Percentiles rank a stretch among this genome's conserved stretches.
These are phyloP conservation scores for Macrotrachela quadricornifera DNA, from an alignment of 1,140 invertebrate genomes.

Conservation along the genomic window DNA sequence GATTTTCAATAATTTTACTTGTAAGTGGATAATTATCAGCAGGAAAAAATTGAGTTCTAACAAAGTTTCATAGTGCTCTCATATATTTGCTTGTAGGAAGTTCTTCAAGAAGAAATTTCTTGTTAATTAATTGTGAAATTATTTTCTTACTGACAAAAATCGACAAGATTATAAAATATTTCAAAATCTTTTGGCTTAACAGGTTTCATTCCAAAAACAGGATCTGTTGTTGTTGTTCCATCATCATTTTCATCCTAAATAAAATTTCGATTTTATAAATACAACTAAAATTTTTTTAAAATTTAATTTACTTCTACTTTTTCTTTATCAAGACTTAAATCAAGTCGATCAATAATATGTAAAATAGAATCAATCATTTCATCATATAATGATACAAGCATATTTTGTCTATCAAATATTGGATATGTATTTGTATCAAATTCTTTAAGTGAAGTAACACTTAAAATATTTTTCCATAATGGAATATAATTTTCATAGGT, in stretches of 20 bases:
- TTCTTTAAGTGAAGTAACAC: slow-evolving; percentile 22
- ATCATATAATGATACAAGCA: slow-evolving; percentile 34
- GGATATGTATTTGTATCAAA: slow-evolving; percentile 16
- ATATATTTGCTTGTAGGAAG: too few species aligned
- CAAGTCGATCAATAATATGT: slow-evolving; percentile 36
- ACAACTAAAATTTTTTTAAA: too few species aligned
- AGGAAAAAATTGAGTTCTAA: too few species aligned
- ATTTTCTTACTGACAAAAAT: slow-evolving; percentile 34
- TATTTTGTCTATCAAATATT: slow-evolving; percentile 18
- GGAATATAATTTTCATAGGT: slow-evolving; percentile 25
- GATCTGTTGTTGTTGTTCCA: slow-evolving; percentile 18
- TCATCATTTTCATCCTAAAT: too few species aligned
- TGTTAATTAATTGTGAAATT: too few species aligned
- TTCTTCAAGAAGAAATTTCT: too few species aligned
- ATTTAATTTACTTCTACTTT: slow-evolving; percentile 8
- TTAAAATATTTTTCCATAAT: slow-evolving; percentile 36
- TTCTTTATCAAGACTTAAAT: slow-evolving; percentile 23
- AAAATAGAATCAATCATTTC: slow-evolving; percentile 35
- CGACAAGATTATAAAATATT: slow-evolving; percentile 45
- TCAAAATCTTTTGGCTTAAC: slow-evolving; percentile 40
- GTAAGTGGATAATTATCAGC: too few species aligned
- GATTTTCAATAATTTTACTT: too few species aligned
- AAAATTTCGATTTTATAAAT: too few species aligned
- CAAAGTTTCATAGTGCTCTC: too few species aligned
- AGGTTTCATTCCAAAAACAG: slow-evolving; percentile 31